Percentiles rank a stretch among this genome's conserved stretches.
Conservation (phyloP, 2,888 invertebrate genomes). For the Agrochola litura region DNA sequence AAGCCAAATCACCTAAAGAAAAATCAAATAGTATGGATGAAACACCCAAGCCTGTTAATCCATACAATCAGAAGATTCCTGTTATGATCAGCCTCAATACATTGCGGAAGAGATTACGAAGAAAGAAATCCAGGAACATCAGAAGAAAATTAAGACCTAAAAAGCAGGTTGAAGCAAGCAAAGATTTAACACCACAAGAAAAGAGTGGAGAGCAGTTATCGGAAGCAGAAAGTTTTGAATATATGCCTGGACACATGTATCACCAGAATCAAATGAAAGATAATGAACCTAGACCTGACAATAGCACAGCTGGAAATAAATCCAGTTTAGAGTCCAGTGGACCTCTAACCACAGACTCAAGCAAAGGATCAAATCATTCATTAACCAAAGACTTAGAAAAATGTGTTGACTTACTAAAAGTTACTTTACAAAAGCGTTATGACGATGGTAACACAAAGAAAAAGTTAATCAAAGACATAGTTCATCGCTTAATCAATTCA, state of each 20-base stretch:
- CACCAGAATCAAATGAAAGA: constrained; percentile 85
- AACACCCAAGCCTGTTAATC: constrained; percentile 46
- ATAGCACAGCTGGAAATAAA: constrained; percentile 79
- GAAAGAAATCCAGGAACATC: constrained; percentile 73
- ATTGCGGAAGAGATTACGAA: constrained; percentile 77
- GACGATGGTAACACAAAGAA: constrained; percentile 91
- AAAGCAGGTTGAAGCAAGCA: constrained; percentile 67
- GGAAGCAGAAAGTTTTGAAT: constrained; percentile 93
- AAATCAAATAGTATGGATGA: constrained; percentile 42
- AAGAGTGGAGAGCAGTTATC: constrained; percentile 84
- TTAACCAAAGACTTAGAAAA: constrained; percentile 91
- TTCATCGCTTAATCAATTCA: constrained; percentile 90
- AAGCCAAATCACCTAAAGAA: constrained; percentile 53
- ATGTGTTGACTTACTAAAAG: constrained; percentile 91
- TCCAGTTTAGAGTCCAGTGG: constrained; percentile 87
- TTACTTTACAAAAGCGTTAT: constrained; percentile 90
- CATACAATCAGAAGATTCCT: constrained; percentile 74
- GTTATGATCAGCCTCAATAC: constrained; percentile 83
- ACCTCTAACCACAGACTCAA: constrained; percentile 83
- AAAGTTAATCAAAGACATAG: constrained; percentile 92
- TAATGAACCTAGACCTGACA: constrained; percentile 69
- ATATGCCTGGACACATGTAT: constrained; percentile 91
- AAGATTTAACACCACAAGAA: constrained; percentile 74
- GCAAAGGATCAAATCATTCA: constrained; percentile 83
- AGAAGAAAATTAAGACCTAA: constrained; percentile 73